Conservation (phyloP, 1,140 invertebrate genomes). For the Brachionus rubens region DNA sequence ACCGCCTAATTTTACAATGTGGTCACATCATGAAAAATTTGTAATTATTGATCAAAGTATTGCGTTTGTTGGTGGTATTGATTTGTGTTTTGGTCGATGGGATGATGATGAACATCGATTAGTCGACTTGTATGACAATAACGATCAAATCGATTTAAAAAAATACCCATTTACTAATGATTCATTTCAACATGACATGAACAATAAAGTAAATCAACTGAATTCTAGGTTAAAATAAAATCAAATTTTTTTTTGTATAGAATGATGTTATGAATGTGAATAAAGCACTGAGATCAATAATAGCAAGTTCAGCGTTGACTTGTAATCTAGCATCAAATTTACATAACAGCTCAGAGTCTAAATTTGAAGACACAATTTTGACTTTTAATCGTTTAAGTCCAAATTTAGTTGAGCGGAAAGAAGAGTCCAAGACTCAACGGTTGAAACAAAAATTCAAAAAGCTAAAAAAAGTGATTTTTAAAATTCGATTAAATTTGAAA, state of each 20-base stretch:
- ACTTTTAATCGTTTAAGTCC: conserved; percentile 1
- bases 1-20: conserved; percentile 76
- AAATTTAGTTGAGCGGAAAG: neutral
- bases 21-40: conserved; percentile 97
- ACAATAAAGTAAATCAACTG: too few relatives aligned
- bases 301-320: neutral
- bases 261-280: neutral
- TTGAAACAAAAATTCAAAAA: neutral
- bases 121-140: neutral
- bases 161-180: neutral
- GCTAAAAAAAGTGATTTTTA: neutral
- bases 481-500: neutral
- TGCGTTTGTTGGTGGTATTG: conserved; percentile 92
- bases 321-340: neutral
- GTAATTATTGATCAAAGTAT: conserved; percentile 88
- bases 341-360: neutral
- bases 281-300: neutral
- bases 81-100: conserved; percentile 83
- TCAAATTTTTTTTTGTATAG: too few relatives aligned
- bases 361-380: neutral
- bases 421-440: neutral
- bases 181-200: neutral
- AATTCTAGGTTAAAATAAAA: too few relatives aligned
- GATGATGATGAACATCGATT: conserved; percentile 60
- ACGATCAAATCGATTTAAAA: conserved; percentile 16